phyloP scores from a whole-genome alignment of 2,113 vertebrate species.

The Mirounga angustirostris region DNA sequence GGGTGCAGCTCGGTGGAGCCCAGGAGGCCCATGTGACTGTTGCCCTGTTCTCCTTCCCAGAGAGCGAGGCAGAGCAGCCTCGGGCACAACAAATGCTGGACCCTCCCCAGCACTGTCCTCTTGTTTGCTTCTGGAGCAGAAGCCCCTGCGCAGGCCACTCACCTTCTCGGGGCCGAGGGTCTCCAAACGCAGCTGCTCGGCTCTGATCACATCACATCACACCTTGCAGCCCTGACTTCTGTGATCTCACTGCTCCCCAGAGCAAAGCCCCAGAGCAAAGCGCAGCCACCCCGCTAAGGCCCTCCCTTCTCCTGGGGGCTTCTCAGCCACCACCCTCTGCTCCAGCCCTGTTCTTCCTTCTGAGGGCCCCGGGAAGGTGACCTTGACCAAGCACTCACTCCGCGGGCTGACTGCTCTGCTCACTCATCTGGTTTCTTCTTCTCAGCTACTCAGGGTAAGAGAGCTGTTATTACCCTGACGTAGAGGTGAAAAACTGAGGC shows the following conservation, averaged over 20 bases:
- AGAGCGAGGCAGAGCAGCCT: not conserved
- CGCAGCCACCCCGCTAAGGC: not conserved
- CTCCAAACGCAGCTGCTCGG: not conserved
- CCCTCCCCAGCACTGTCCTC: rapidly evolving
- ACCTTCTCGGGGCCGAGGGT: no score
- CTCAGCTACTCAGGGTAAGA: not conserved
- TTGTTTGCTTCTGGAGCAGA: not conserved
- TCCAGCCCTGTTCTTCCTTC: not conserved
- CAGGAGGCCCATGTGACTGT: not conserved
- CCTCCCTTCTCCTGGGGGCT: not conserved
- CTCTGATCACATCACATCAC: not conserved
- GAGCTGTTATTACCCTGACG: not conserved
- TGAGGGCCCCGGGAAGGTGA: no score
- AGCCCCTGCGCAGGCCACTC: not conserved
- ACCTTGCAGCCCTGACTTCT: not conserved
- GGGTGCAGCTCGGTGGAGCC: not conserved
- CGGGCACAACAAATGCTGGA: not conserved
- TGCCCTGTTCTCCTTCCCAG: not conserved
- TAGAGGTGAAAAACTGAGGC: not conserved
- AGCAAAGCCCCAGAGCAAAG: constrained; percentile 50
- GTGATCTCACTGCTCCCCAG: not conserved
- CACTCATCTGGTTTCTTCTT: not conserved
- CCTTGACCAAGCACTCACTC: rapidly evolving
- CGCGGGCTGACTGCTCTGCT: not conserved
- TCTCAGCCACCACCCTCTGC: not conserved